phyloP scores from a whole-genome alignment of 2,888 invertebrate genomes.

The Microplitis manilae region DNA sequence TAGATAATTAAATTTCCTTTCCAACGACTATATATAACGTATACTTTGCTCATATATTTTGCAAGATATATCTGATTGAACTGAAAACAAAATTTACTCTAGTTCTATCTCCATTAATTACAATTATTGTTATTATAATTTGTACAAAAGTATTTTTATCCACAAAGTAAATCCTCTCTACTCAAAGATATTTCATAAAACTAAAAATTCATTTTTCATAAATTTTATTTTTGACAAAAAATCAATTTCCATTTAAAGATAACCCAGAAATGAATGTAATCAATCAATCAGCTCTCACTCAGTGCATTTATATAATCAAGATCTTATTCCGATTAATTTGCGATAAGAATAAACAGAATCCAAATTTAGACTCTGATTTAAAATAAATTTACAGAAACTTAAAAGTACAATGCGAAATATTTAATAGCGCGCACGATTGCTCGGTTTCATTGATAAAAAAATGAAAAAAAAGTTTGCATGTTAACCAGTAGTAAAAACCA shows the following conservation, averaged over 20 bases:
- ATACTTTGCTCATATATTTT: too few species aligned
- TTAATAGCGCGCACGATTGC: neutral
- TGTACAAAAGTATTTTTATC: too few species aligned
- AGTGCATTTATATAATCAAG: neutral
- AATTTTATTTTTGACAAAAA: conserved; percentile 16
- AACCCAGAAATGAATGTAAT: neutral
- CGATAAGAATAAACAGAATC: too few species aligned
- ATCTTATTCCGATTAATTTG: neutral
- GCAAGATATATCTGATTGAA: too few species aligned
- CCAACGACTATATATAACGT: too few species aligned
- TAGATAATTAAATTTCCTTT: too few species aligned
- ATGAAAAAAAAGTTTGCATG: neutral
- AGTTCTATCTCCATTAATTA: too few species aligned
- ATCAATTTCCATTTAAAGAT: conserved; percentile 13
- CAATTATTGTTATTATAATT: too few species aligned
- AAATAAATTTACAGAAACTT: neutral
- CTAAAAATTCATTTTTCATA: neutral
- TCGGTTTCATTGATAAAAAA: neutral
- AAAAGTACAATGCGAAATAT: neutral
- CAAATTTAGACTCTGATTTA: too few species aligned
- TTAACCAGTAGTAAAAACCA: conserved; percentile 20
- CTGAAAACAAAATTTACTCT: too few species aligned
- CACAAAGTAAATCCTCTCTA: too few species aligned
- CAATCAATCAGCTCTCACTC: neutral
- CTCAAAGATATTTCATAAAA: too few species aligned